Percentiles rank a stretch among this genome's conserved stretches.
Conservation (phyloP, 2,797 vertebrate species). For the Sternotherus odoratus region DNA sequence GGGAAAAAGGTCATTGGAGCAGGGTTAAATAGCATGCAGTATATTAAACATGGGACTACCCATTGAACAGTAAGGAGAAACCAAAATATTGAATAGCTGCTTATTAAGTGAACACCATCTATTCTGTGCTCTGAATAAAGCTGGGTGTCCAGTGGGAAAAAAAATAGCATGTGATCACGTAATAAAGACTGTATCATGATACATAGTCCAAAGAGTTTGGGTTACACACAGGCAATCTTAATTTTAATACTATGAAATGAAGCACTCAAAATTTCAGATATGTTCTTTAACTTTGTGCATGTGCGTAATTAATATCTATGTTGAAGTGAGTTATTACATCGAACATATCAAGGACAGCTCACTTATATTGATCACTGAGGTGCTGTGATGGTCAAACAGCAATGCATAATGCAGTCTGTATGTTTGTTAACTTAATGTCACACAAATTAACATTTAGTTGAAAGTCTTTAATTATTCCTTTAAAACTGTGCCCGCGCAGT, state of each 20-base stretch:
- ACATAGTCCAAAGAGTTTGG: background rate
- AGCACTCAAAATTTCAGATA: too few relatives aligned
- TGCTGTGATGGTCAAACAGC: background rate
- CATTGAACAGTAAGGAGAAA: background rate
- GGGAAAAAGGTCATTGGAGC: background rate
- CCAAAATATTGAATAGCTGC: background rate
- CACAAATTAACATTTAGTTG: background rate
- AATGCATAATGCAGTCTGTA: background rate
- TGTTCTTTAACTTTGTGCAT: too few relatives aligned
- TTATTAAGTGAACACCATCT: too few relatives aligned
- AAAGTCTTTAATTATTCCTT: background rate
- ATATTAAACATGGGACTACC: background rate
- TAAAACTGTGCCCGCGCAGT: background rate
- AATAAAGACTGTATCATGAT: background rate
- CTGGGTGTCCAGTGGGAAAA: background rate
- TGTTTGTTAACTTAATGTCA: background rate
- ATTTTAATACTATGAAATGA: too few relatives aligned
- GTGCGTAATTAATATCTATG: background rate
- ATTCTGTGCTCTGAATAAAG: too few relatives aligned
- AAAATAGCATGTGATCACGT: background rate
- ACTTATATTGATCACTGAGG: background rate
- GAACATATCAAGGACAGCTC: background rate
- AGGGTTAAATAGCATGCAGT: background rate
- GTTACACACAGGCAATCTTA: background rate
- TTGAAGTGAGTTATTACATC: background rate